Base-by-base conservation (phyloP, 1,140 invertebrate species). In the Eufriesea mexicana region DNA sequence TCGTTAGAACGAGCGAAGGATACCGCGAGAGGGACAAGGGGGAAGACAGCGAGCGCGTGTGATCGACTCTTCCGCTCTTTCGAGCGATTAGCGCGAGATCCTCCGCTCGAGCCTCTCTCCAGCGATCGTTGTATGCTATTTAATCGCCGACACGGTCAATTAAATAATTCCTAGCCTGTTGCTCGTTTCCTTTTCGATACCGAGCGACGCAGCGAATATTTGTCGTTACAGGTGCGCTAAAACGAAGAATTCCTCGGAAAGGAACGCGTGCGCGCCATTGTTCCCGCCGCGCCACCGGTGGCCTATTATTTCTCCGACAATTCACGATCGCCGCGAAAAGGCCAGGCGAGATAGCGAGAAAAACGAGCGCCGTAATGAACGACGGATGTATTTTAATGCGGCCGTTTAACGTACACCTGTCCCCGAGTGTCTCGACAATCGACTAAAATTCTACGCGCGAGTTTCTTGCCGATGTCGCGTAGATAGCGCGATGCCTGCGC, bases 1-100 rank as follows among this genome's bases (percentile, higher is more conserved):
- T 90, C 89, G 89, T 91, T 91, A 91, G 86, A 77, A 61, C 18
- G 23, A 67, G 68, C 28, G 64, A 20, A 35, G 79, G 75, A 55
- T 25, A 71, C 18, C 18, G 45, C 64, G 8, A 2, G 51, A 42
- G 62, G 55, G 18, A 72, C 2, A 14, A 28, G 54, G 20, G 45
- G 84, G 72, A 75, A 68, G 68, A 23, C 25, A n/a, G 54, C 28
- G 12, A 14, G 6, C 47, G 12, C 12, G 47, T 49, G 47, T 49
- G 47, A 49, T 49, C 47, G 47, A 12, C 51, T 16, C 51, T 18
- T 54, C 14, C 35, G 35, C 35, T 35, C 35, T 35, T 35, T 35
- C 35, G 1, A 4, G 1, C 35, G 35, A 35, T 35, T 35, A 35
- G 35, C 35, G 35, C 35, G 35, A 35, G 35, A 35, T 35, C 35